Percentiles rank a stretch among this genome's conserved stretches.
Conservation (phyloP, 2,797 vertebrate genomes). For the Acrossocheilus fasciatus region DNA sequence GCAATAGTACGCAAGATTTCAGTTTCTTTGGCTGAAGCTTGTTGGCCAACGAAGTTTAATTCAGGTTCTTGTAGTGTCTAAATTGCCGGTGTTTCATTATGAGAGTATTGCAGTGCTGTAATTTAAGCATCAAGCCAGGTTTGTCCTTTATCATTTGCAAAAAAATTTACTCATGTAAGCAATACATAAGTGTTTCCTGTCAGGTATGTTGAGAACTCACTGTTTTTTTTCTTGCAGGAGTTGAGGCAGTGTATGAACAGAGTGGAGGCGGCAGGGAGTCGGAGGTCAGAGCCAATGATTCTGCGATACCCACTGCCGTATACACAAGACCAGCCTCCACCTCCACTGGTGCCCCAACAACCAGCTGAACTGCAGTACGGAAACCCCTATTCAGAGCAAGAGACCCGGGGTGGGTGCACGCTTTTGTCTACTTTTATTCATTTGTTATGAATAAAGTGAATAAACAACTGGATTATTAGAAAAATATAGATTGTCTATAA, state of each 20-base stretch:
- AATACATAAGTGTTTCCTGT: not conserved
- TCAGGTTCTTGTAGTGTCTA: not conserved
- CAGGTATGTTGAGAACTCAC: not conserved
- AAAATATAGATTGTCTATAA: not conserved
- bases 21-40: not conserved
- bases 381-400: slow-evolving; percentile 85
- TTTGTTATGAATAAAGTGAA: not conserved
- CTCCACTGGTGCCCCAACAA: slow-evolving; percentile 82
- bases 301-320: slow-evolving; percentile 84
- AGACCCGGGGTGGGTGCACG: slow-evolving; percentile 46
- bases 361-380: slow-evolving; percentile 91
- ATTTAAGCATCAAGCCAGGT: not conserved
- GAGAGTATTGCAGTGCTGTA: not conserved
- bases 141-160: not conserved
- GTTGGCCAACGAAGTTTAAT: not conserved
- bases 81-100: not conserved
- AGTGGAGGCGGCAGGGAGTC: slow-evolving; percentile 77
- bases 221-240: slow-evolving; percentile 76
- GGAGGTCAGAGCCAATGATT: slow-evolving; percentile 75
- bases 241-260: slow-evolving; percentile 78
- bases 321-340: slow-evolving; percentile 83
- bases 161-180: no score
- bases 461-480: not conserved
- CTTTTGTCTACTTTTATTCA: not conserved
- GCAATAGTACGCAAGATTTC: not conserved